Conservation (phyloP, 2,113 vertebrate species). For the Petromus typicus region DNA sequence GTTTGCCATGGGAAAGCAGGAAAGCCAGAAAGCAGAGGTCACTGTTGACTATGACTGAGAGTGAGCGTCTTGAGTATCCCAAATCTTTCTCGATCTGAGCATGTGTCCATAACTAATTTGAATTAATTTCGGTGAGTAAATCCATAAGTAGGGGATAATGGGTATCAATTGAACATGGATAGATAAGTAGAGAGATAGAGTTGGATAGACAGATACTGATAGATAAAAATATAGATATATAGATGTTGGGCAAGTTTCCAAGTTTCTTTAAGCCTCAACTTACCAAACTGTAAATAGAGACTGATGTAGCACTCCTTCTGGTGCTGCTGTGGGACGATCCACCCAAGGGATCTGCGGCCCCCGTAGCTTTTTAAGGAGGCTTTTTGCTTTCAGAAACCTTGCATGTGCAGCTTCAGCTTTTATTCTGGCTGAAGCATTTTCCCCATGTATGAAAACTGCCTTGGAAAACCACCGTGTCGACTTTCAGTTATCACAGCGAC, state of each 20-base stretch:
- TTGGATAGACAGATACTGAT: not conserved
- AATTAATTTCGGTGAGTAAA: not conserved
- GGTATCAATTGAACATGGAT: not conserved
- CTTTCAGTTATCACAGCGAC: not conserved
- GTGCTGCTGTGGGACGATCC: not conserved
- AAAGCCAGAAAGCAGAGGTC: not conserved
- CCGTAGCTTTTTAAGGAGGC: not conserved
- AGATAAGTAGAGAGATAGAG: not conserved
- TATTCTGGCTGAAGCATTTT: not conserved
- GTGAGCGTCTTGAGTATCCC: accelerated
- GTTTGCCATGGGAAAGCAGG: not conserved
- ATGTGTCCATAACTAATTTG: not conserved
- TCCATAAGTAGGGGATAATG: not conserved
- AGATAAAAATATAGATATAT: not conserved
- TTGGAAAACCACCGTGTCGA: not conserved
- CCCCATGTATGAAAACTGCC: not conserved
- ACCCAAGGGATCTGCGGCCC: accelerated
- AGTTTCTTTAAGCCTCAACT: not conserved
- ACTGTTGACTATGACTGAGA: not conserved
- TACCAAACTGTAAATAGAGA: not conserved
- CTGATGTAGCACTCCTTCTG: not conserved
- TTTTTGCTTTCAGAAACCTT: not conserved
- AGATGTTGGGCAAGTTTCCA: not conserved
- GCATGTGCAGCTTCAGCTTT: not conserved
- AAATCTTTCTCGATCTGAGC: not conserved